Conservation (phyloP, 2,113 vertebrate genomes). For the Crotophaga sulcirostris region DNA sequence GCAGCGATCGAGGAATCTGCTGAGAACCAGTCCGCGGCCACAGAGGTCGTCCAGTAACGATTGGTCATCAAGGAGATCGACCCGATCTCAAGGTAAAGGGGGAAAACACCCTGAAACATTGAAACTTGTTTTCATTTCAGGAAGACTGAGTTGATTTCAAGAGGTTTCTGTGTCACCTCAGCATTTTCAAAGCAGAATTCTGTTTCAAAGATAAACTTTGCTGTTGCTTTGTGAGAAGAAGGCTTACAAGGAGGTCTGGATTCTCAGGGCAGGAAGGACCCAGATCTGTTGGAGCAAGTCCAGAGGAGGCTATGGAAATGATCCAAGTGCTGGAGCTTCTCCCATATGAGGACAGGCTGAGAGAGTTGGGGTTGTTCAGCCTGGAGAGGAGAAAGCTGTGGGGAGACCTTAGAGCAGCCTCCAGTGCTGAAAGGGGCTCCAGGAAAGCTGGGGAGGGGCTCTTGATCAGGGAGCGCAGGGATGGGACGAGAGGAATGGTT, state of each 20-base stretch:
- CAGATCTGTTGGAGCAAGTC: no score
- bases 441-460: no score
- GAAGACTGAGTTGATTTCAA: not conserved
- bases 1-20: not conserved
- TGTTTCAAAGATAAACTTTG: not conserved
- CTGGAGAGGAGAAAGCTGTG: no score
- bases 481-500: no score
- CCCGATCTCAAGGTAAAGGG: constrained; percentile 75
- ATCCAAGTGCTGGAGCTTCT: no score
- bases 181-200: not conserved
- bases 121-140: not conserved
- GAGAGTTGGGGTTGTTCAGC: no score
- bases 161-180: not conserved
- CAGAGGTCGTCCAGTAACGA: constrained; percentile 72
- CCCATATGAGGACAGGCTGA: no score
- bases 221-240: not conserved
- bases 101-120: fast-evolving
- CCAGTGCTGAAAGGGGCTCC: no score
- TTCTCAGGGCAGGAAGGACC: no score
- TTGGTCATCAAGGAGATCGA: constrained; percentile 54
- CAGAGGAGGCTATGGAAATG: no score
- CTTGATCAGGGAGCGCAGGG: no score
- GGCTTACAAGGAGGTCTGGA: not conserved
- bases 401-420: no score
- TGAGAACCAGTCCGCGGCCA: constrained; percentile 41